These are phyloP conservation scores for Cephus rjabovi DNA, from an alignment of 2,888 invertebrate species.

Conservation along the genomic window DNA sequence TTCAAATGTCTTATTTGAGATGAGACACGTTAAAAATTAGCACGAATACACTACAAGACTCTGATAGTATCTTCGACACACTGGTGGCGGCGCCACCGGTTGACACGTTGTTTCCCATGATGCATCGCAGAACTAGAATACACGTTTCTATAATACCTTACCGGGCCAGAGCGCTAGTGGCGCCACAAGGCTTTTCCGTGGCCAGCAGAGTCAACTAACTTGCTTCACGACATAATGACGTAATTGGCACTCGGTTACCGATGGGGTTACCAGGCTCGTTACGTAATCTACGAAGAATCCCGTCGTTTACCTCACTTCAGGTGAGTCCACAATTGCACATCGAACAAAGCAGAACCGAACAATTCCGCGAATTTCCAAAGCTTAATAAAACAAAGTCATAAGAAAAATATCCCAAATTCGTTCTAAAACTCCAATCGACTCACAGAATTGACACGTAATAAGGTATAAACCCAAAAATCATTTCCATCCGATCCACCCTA, in stretches of 20 bases:
- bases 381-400: background rate
- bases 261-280: background rate
- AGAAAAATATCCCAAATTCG: background rate
- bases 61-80: too few relatives aligned
- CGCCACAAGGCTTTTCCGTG: background rate
- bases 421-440: background rate
- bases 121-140: too few relatives aligned
- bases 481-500: background rate
- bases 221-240: background rate
- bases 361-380: background rate
- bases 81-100: too few relatives aligned
- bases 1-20: too few relatives aligned
- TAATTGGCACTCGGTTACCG: conserved; percentile 4
- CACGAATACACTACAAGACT: too few relatives aligned
- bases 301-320: background rate
- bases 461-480: background rate
- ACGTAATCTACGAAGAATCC: background rate
- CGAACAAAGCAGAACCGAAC: background rate
- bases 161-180: background rate
- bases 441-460: too few relatives aligned
- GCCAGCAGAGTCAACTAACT: background rate
- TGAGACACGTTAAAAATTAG: too few relatives aligned
- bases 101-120: too few relatives aligned
- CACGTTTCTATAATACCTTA: too few relatives aligned
- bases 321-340: background rate